Base-by-base conservation (phyloP, 1,140 invertebrate species). In the Lordiphosa collinella region DNA sequence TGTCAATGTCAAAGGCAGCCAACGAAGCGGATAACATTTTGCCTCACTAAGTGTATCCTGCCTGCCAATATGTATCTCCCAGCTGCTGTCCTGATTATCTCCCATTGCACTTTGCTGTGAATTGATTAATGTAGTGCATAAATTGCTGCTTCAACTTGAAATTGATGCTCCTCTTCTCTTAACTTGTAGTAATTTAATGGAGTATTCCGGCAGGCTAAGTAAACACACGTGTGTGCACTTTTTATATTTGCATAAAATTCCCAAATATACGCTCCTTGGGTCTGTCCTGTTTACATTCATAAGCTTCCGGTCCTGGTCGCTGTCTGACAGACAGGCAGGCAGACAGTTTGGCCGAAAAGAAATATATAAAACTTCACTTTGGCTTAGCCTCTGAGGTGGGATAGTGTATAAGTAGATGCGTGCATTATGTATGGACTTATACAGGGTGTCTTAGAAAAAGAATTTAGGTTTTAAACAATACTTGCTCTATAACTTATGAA, bases 231-330 rank as follows among this genome's bases (percentile, higher is more conserved):
- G 36, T 38, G 13, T 29, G 25, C 41, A 52, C 18, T 22, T 73
- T 34, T 35, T 11, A 7, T 8, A 61, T 68, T 74, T 73, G 70
- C 70, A 75, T 75, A 54, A 54, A 22, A 32, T 36, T 66, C 22
- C 41, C n/a, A n/a, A 12, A 3, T 9, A 29, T 36, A 38, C 14
- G 34, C 22, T 35, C 36, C 36, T 49, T 78, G 37, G 49, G 36
- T 4, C 13, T 32, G 38, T 44, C 60, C 49, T 63, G 57, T 68
- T 78, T 72, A 66, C 58, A 57, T 79, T 64, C 25, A 56, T 56
- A 53, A 61, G 46, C 51, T 43, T 47, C 13, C 25, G 22, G 5
- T 43, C 47, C 13, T 40, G 25, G 25, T 29, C 25, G 2, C 25
- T 29, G 25, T 29, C 25, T 29, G 7, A 29, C 25, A 8, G 25